Percentiles rank a stretch among this genome's conserved stretches.
phyloP scores from a whole-genome alignment of 1,140 invertebrate genomes.

The Trissolcus basalis region DNA sequence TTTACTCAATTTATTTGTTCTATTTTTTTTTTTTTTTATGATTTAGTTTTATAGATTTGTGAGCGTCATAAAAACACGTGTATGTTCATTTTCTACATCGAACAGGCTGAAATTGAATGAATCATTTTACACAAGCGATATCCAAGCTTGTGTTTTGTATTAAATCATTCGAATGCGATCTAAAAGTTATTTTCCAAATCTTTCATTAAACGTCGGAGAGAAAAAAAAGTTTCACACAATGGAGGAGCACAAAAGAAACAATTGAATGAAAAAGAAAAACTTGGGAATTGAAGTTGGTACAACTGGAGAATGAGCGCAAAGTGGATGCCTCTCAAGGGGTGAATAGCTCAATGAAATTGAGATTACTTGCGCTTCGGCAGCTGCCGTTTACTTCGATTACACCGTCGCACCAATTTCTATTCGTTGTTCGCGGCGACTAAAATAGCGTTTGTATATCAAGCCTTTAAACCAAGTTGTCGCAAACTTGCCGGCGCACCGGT shows the following conservation, averaged over 20 bases:
- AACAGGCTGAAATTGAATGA: no score
- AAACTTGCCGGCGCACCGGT: slow-evolving; percentile 32
- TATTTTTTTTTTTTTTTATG: no score
- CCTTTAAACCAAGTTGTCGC: slow-evolving; percentile 48
- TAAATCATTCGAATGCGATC: no score
- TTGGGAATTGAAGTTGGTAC: slow-evolving; percentile 17
- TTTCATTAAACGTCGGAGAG: no score
- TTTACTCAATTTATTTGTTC: no score
- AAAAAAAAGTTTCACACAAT: no score
- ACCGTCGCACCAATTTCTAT: slow-evolving; percentile 38
- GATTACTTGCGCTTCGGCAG: slow-evolving; percentile 48
- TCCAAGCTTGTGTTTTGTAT: no score
- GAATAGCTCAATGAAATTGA: slow-evolving; percentile 48
- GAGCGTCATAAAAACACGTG: no score
- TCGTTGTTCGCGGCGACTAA: slow-evolving; percentile 24
- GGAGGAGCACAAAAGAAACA: neutral
- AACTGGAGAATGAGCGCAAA: slow-evolving; percentile 25
- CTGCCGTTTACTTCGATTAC: slow-evolving; percentile 52
- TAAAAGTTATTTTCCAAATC: no score
- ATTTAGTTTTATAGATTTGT: no score
- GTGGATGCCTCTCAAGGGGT: slow-evolving; percentile 21
- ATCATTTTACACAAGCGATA: no score
- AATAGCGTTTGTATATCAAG: slow-evolving; percentile 41
- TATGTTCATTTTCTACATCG: no score
- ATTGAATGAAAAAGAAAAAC: slow-evolving; percentile 23